These are phyloP conservation scores for Conger conger DNA, from an alignment of 2,113 vertebrate genomes.

Conservation along the genomic window DNA sequence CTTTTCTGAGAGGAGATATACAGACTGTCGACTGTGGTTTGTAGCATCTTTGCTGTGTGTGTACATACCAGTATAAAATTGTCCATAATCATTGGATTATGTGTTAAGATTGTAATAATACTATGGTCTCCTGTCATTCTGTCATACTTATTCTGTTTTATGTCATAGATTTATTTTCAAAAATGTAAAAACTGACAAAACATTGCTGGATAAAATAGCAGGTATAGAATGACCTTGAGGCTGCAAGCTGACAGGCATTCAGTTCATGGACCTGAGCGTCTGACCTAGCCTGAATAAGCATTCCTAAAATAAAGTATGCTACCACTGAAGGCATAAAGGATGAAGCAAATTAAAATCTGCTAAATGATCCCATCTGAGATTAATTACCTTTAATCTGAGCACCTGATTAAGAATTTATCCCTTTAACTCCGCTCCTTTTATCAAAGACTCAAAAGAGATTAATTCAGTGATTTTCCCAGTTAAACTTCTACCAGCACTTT, in stretches of 20 bases:
- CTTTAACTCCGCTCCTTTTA: constrained; percentile 29
- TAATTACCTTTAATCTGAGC: constrained; percentile 29
- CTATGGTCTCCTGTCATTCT: not conserved
- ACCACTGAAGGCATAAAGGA: not conserved
- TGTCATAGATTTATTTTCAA: not conserved
- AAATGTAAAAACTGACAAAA: not conserved
- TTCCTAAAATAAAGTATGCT: not conserved
- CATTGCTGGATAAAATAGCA: not conserved
- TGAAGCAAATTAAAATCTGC: not conserved
- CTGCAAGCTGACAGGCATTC: not conserved
- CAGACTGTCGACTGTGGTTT: no score
- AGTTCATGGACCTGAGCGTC: not conserved
- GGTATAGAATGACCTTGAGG: not conserved
- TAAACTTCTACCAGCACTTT: not conserved
- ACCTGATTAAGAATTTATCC: constrained; percentile 44
- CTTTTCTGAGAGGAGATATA: no score
- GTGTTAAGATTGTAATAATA: not conserved
- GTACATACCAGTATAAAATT: no score
- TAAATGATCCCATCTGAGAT: constrained; percentile 38
- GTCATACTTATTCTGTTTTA: not conserved
- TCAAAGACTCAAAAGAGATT: constrained; percentile 41
- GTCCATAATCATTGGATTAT: no score
- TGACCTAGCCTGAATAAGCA: not conserved
- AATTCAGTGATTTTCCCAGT: constrained; percentile 32
- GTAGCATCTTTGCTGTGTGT: no score